Base-by-base conservation (phyloP, 2,797 vertebrate species). In the Hipposideros larvatus region DNA sequence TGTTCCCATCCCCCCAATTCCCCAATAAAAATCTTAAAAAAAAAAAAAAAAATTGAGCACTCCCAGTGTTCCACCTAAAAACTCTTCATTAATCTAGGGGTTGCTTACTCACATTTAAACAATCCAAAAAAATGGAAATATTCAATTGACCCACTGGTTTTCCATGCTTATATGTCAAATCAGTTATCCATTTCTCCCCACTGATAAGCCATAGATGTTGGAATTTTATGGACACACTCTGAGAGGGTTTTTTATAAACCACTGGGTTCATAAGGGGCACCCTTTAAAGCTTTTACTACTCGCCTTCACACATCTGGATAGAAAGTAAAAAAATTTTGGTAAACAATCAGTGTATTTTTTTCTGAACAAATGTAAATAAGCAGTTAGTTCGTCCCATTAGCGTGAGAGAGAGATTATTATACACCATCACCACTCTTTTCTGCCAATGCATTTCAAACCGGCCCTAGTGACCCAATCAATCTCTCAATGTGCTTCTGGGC, bases 401-500 rank as follows among this genome's bases (percentile, higher is more conserved):
- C 26, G 73, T 15, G 16, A 68, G 28, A 68, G 37, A 53, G 51
- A 73, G 41, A 92, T 59, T 59, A 68, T 41, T 77, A 48, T 19
- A 86, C 14, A 78, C 11, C 6, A 85, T 28, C 31, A 79, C 15
- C 18, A 66, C 16, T 57, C 19, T 95, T 91, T 74, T 59, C 41
- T 94, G 41, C 57, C 92, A 95, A 34, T 2, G 21, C 26, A 89
- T 90, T 91, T 94, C 82, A 91, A 55, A 57, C 94, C 37, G 87
- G 18, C 53, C 55, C 41, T 80, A 93, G 79, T 26, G 41, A 95
- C 31, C 71, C 46, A 61, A 57, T 84, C 83, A 65, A 26, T 95
- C 75, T 87, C 94, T 96, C 59, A 51, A 18, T 82, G 84, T 97
- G 83, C 10, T 95, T 3, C 65, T 94, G 66, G 78, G 82, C 11